Evolutionary conservation across 2,888 invertebrate genomes (phyloP).

Genomic region (Ormyrus pomaceus): DNA sequence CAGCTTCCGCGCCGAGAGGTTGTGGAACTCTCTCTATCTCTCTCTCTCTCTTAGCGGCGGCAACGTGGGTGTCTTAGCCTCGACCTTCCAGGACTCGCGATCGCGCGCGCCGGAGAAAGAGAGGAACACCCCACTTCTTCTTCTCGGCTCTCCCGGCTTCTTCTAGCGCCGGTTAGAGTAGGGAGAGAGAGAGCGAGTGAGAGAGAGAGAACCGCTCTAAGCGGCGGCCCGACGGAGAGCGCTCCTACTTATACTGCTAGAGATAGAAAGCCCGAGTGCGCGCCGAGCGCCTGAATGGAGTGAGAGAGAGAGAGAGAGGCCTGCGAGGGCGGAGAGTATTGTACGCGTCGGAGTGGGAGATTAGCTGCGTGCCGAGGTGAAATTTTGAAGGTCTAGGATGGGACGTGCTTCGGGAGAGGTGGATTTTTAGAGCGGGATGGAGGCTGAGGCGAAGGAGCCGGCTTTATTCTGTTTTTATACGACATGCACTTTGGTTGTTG

Average conservation of each 20-base stretch:
- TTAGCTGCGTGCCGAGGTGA: too few relatives aligned
- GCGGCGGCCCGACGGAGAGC: neutral
- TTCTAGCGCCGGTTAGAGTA: neutral
- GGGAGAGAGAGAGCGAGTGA: neutral
- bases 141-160: slow-evolving; percentile 27
- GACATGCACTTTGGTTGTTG: too few relatives aligned
- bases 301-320: too few relatives aligned
- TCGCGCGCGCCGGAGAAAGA: neutral
- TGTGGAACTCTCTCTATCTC: slow-evolving; percentile 32
- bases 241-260: neutral
- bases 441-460: too few relatives aligned
- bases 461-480: too few relatives aligned
- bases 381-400: too few relatives aligned
- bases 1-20: slow-evolving; percentile 31
- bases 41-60: too few relatives aligned
- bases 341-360: too few relatives aligned
- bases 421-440: neutral
- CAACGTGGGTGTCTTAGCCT: slow-evolving; percentile 62
- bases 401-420: too few relatives aligned
- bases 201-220: neutral
- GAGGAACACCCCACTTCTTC: slow-evolving; percentile 15
- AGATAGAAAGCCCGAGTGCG: neutral
- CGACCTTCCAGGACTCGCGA: slow-evolving; percentile 59
- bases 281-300: too few relatives aligned
- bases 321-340: too few relatives aligned